Conservation (phyloP, 2,888 invertebrate species). For the Nomada fucata region DNA sequence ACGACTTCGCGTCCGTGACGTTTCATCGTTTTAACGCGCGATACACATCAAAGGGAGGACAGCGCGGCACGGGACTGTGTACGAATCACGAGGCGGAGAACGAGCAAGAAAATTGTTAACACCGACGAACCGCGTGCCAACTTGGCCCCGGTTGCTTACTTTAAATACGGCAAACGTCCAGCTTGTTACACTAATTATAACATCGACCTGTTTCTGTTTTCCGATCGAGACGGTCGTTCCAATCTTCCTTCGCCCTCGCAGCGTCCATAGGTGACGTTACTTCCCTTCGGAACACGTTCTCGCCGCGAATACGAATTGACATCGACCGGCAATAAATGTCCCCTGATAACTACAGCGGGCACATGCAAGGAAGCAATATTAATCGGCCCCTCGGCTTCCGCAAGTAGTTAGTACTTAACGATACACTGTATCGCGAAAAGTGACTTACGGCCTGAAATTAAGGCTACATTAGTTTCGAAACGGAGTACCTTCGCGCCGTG, state of each 20-base stretch:
- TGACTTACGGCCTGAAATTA: neutral
- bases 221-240: neutral
- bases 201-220: slow-evolving; percentile 38
- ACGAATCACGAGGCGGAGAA: slow-evolving; percentile 27
- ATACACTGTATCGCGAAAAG: neutral
- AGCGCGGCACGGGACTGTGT: neutral
- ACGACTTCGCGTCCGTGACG: neutral
- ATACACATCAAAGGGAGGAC: slow-evolving; percentile 26
- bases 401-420: neutral
- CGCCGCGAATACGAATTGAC: neutral
- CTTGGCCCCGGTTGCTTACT: slow-evolving; percentile 43
- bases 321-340: neutral
- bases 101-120: slow-evolving; percentile 38
- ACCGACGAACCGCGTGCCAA: slow-evolving; percentile 27
- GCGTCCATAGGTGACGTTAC: neutral
- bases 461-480: neutral
- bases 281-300: slow-evolving; percentile 5
- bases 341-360: slow-evolving; percentile 1
- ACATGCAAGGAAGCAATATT: slow-evolving; percentile 10
- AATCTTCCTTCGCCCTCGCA: neutral
- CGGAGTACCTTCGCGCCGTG: neutral
- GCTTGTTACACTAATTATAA: slow-evolving; percentile 54
- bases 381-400: slow-evolving; percentile 13
- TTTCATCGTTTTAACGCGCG: slow-evolving; percentile 24
- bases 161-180: slow-evolving; percentile 42